Base-by-base conservation (phyloP, 1,140 invertebrate species). In the Drosophila trapezifrons region DNA sequence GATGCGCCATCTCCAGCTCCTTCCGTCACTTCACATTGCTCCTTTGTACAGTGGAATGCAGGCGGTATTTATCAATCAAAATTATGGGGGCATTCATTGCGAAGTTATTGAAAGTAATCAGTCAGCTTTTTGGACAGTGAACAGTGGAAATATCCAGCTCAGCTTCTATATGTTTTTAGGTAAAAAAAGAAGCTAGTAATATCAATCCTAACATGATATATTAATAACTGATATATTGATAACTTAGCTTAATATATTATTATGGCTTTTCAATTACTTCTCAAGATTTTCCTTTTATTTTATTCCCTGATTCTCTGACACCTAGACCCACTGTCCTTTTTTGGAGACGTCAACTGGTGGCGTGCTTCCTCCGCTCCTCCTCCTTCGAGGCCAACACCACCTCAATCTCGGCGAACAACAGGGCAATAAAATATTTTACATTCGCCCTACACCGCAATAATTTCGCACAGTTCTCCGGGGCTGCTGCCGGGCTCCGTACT, bases 341-440 rank as follows among this genome's bases (percentile, higher is more conserved):
- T n/a, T 37, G 18, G 18, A 54, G 51, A 10, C 51, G 15, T 54
- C 51, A 54, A 54, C 51, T 54, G 32, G 32, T 54, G 51, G 32
- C 13, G 7, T n/a, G 18, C 51, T 54, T 32, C 49, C 29, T 20
- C 0, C 13, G 13, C 49, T 35, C 17, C 10, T 17, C 17, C 10
- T 52, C 29, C 10, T 17, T 25, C 10, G 20, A 56, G 18, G 17
- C 40, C 12, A 3, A 13, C 47, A 49, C n/a, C 55, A 56, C 42
- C 52, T 40, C 42, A 69, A 49, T 81, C 20, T 65, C 55, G 49
- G 25, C 49, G 63, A 70, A 69, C 42, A 73, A 42, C 77, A 77
- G 59, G 46, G 73, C 82, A 86, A 78, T 85, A 74, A 86, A 85
- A 85, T 84, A 81, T 85, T 78, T 86, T 78, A 76, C 77, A 86